These are phyloP conservation scores for Pluvialis apricaria DNA, from an alignment of 2,113 vertebrate species.

Conservation along the genomic window DNA sequence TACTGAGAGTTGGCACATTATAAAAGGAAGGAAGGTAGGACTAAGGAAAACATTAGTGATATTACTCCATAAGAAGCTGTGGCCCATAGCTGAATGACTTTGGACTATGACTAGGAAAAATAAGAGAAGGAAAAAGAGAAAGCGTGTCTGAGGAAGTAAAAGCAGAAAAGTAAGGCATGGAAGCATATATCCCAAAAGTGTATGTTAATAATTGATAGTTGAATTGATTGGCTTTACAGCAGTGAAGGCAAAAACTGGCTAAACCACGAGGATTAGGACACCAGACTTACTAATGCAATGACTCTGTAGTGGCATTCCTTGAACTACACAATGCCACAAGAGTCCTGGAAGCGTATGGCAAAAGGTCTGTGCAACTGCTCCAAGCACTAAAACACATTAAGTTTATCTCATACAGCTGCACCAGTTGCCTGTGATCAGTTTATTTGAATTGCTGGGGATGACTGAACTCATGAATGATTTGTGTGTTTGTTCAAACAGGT, in stretches of 20 bases:
- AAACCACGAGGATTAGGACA: not conserved
- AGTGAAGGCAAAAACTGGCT: not conserved
- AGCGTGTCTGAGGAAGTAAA: not conserved
- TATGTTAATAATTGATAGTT: not conserved
- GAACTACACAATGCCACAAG: not conserved
- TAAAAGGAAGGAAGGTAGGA: not conserved
- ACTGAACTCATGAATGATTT: not conserved
- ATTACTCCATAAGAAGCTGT: not conserved
- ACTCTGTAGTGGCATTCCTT: not conserved
- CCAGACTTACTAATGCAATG: not conserved
- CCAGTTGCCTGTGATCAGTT: not conserved
- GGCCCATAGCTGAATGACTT: not conserved
- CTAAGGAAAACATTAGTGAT: not conserved
- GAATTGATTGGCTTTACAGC: not conserved
- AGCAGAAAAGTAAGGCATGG: not conserved
- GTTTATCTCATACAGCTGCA: not conserved
- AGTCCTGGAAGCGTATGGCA: not conserved
- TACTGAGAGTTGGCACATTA: not conserved
- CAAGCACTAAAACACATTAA: not conserved
- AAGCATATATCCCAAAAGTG: not conserved
- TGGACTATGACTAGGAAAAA: not conserved
- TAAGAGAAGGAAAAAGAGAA: not conserved
- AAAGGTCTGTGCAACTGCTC: not conserved
- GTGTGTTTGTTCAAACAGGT: not conserved
- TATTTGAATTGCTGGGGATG: not conserved